These are phyloP conservation scores for Nemapogon koenigi DNA, from an alignment of 2,888 invertebrate genomes.

Conservation along the genomic window DNA sequence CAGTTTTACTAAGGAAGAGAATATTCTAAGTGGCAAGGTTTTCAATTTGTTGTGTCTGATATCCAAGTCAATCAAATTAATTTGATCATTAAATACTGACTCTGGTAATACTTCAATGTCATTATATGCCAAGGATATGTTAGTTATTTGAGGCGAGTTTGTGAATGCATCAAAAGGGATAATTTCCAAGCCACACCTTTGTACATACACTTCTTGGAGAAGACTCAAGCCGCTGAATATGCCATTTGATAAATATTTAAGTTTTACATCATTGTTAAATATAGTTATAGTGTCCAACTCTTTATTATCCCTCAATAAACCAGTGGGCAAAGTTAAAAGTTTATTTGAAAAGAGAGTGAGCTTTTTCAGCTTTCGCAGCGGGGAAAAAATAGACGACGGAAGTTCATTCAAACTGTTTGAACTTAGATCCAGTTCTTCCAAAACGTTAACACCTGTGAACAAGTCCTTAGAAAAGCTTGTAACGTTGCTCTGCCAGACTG, in stretches of 20 bases:
- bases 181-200: constrained; percentile 58
- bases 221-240: constrained; percentile 68
- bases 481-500: constrained; percentile 74
- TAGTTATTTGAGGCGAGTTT: constrained; percentile 61
- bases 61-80: constrained; percentile 67
- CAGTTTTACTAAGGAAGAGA: constrained; percentile 61
- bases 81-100: constrained; percentile 68
- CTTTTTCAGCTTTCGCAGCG: constrained; percentile 65
- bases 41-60: constrained; percentile 70
- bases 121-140: constrained; percentile 69
- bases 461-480: constrained; percentile 66
- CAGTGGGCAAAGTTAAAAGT: constrained; percentile 67
- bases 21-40: constrained; percentile 64
- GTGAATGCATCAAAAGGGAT: constrained; percentile 70
- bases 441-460: constrained; percentile 67
- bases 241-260: constrained; percentile 62
- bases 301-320: constrained; percentile 62
- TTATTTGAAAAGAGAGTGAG: constrained; percentile 74
- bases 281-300: constrained; percentile 61
- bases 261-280: constrained; percentile 62
- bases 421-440: constrained; percentile 73
- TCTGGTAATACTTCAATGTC: constrained; percentile 61
- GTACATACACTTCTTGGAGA: constrained; percentile 62
- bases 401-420: constrained; percentile 69
- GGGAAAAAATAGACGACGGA: constrained; percentile 66